Percentiles rank a stretch among this genome's conserved stretches.
Evolutionary conservation across 1,140 invertebrate species (phyloP).

Genomic region (Caenorhabditis remanei): DNA sequence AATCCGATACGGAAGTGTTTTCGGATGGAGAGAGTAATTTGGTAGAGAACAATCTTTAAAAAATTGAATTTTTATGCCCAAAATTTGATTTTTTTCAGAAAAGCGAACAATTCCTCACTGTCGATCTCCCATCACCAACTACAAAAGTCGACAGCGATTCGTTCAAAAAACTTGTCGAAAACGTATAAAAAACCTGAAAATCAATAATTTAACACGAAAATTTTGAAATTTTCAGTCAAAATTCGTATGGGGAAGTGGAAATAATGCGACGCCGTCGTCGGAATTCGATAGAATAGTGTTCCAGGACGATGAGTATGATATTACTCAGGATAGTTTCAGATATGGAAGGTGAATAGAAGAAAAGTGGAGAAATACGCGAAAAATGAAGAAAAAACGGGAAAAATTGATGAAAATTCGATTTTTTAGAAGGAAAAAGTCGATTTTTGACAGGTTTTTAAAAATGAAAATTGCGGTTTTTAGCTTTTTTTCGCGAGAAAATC

Average conservation of each 20-base stretch:
- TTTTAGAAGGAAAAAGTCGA: too few species aligned
- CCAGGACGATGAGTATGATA: slow-evolving; percentile 9
- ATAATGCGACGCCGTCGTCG: not conserved
- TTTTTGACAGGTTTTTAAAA: too few species aligned
- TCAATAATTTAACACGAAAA: too few species aligned
- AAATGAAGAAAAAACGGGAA: too few species aligned
- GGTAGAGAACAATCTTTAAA: not conserved
- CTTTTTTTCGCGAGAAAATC: too few species aligned
- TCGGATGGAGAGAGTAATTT: not conserved
- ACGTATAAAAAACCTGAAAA: not conserved
- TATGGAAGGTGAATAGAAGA: not conserved
- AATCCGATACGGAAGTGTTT: slow-evolving; percentile 10
- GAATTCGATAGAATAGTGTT: slow-evolving; percentile 34
- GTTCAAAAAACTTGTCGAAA: slow-evolving; percentile 10
- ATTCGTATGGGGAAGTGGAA: not conserved
- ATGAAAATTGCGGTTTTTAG: too few species aligned
- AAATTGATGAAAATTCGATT: too few species aligned
- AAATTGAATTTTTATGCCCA: not conserved
- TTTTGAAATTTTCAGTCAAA: not conserved
- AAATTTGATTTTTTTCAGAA: not conserved
- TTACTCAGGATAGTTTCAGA: slow-evolving; percentile 20
- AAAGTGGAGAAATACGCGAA: too few species aligned
- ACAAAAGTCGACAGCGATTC: slow-evolving; percentile 18
- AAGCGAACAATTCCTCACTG: not conserved
- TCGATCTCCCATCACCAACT: slow-evolving; percentile 8